phyloP scores from a whole-genome alignment of 2,797 vertebrate species.

The Sebastes taczanowskii region DNA sequence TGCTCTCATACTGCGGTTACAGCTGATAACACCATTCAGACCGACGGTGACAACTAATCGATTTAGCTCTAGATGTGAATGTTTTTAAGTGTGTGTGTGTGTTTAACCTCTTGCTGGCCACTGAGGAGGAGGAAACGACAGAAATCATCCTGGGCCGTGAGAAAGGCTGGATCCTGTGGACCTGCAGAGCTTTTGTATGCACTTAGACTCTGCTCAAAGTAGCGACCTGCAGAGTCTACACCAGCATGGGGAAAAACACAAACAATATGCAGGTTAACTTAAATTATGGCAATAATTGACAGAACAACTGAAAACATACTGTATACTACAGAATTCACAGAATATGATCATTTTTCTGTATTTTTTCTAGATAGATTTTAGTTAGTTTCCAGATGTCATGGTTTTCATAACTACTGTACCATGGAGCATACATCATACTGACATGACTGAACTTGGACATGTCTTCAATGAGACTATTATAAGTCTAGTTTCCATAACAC shows the following conservation, averaged over 20 bases:
- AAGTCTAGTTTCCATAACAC: slow-evolving; percentile 30
- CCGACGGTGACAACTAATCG: too few relatives aligned
- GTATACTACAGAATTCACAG: too few relatives aligned
- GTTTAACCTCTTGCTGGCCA: slow-evolving; percentile 74
- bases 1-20: too few relatives aligned
- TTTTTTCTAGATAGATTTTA: neutral
- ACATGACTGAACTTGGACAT: slow-evolving; percentile 8
- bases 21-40: too few relatives aligned
- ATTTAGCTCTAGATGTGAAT: neutral
- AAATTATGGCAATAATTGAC: neutral
- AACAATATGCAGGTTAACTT: neutral
- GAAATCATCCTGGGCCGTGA: slow-evolving; percentile 80
- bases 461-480: slow-evolving; percentile 24
- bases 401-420: neutral
- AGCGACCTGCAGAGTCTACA: slow-evolving; percentile 69
- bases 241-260: neutral
- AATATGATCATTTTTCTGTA: neutral
- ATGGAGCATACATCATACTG: neutral
- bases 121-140: slow-evolving; percentile 78
- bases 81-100: neutral
- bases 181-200: slow-evolving; percentile 66
- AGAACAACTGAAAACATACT: neutral
- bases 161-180: slow-evolving; percentile 63
- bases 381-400: slow-evolving; percentile 1
- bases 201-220: slow-evolving; percentile 81